Conservation (phyloP, 2,113 vertebrate genomes). For the Macquaria ambigua region DNA sequence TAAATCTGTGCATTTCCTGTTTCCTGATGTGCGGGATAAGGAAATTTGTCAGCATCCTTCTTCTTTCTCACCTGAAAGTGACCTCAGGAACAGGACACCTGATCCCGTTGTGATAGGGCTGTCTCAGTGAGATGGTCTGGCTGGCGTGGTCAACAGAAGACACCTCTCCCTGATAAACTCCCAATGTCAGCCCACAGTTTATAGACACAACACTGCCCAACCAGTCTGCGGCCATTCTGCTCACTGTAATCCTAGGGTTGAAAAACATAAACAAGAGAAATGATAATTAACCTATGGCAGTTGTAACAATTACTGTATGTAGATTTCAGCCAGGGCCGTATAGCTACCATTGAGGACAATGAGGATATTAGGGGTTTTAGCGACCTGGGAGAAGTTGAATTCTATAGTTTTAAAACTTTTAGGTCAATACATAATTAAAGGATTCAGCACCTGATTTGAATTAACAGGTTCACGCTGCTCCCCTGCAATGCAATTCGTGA, state of each 20-base stretch:
- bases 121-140: slow-evolving; percentile 92
- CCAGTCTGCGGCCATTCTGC: slow-evolving; percentile 89
- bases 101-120: slow-evolving; percentile 91
- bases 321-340: neutral
- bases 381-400: neutral
- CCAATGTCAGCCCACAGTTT: slow-evolving; percentile 89
- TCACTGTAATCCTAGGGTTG: slow-evolving; percentile 5
- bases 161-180: slow-evolving; percentile 90
- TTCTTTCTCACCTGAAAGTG: slow-evolving; percentile 89
- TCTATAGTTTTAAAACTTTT: too few species aligned
- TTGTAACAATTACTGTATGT: neutral
- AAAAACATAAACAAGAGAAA: neutral
- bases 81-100: slow-evolving; percentile 92
- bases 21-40: neutral
- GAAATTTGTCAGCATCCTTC: neutral
- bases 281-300: neutral
- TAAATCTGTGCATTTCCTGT: neutral
- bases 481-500: neutral
- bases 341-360: too few species aligned
- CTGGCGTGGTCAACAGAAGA: slow-evolving; percentile 89
- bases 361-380: too few species aligned
- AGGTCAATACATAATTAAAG: too few species aligned
- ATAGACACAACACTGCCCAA: slow-evolving; percentile 91
- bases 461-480: neutral
- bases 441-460: neutral